Evolutionary conservation across 2,888 invertebrate species (phyloP), one percentile per base, ranked within the genome.

Genomic region (Trissonchulus latispiculum): DNA sequence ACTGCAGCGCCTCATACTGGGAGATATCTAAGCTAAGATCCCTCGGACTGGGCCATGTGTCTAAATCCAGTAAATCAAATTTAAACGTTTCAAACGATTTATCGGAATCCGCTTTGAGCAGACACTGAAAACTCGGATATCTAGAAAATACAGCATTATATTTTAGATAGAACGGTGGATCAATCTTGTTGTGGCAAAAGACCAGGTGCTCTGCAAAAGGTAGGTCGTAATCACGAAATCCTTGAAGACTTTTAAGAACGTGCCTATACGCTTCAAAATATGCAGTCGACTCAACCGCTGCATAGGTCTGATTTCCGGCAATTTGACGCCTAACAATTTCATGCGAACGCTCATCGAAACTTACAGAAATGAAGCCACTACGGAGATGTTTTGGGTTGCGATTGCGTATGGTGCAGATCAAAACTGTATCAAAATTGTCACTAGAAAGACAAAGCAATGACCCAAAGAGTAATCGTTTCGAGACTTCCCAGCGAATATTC

Each of bases 261-360:
- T 90, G 89, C 76, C 89, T 87, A 80, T 92, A 92, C 0, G 92
- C 90, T 80, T 92, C 92, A 81, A 92, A 91, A 82, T 90, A 93
- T 0, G 90, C 89, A 70, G 88, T 89, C 71, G 90, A 89, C 81
- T 92, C 91, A 1, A 90, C 87, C 90, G 92, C 90, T 8, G 36
- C 69, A 68, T 35, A 68, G 8, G 8, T 29, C 8, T 8, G 15
- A 31, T n/a, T 3, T 36, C 15, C 8, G 36, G 8, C 33, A n/a
- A 28, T 3, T 28, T 2, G 2, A 3, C 36, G 69, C n/a, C 36
- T n/a, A 23, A 68, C 3, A 36, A 68, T 68, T 32, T n/a, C 35
- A n/a, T 8, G n/a, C n/a, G 69, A 33, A 15, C 3, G 2, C 8
- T 23, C 32, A n/a, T 36, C 33, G n/a, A 68, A 68, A 74, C 73